Conservation (phyloP, 2,113 vertebrate species). For the Clupea harengus region DNA sequence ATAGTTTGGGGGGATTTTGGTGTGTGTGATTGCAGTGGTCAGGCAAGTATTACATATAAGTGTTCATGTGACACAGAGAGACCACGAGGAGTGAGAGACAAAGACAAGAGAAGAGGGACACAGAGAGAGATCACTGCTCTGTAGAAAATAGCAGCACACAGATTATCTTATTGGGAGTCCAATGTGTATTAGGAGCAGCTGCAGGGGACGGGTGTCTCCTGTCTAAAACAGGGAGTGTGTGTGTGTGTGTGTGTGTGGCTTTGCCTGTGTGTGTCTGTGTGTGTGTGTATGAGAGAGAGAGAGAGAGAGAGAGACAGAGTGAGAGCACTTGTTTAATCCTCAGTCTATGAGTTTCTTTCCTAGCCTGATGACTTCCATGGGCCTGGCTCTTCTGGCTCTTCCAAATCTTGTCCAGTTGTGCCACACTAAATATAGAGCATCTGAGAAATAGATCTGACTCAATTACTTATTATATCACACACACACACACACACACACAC, state of each 20-base stretch:
- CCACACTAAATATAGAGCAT: conserved; percentile 43
- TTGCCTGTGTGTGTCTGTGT: conserved; percentile 25
- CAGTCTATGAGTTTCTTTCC: conserved; percentile 51
- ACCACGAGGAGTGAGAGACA: neutral
- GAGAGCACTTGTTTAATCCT: conserved; percentile 45
- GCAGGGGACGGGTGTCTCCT: conserved; percentile 35
- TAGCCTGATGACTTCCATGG: conserved; percentile 48
- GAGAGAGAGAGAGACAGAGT: neutral
- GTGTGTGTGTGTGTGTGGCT: conserved; percentile 27
- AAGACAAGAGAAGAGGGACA: neutral
- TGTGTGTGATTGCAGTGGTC: neutral
- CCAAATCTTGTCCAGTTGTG: conserved; percentile 50
- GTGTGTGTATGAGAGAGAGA: neutral
- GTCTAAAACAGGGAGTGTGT: conserved; percentile 41
- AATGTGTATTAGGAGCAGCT: conserved; percentile 44
- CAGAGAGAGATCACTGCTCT: neutral
- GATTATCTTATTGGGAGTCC: conserved; percentile 21
- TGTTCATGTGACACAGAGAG: neutral
- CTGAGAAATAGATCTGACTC: conserved; percentile 45
- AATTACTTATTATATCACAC: conserved; percentile 43
- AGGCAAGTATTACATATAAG: neutral
- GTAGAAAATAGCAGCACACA: conserved; percentile 10
- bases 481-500: neutral
- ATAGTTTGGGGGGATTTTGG: neutral
- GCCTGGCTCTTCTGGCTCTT: conserved; percentile 50